Evolutionary conservation across 2,888 invertebrate genomes (phyloP).

Genomic region (Quadriops clusia): DNA sequence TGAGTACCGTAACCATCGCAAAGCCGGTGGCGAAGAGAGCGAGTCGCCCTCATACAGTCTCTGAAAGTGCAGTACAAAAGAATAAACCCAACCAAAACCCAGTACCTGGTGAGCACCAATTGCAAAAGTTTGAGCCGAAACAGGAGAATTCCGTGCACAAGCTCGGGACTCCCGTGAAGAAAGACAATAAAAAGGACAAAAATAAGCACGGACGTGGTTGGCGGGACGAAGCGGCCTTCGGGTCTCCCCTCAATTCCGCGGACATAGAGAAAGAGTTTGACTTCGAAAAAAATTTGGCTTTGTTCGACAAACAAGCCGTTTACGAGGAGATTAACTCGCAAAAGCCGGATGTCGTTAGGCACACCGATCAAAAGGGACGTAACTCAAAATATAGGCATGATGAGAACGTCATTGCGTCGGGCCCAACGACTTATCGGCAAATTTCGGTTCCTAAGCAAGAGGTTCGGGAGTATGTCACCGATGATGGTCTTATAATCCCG

Average conservation of each 20-base stretch:
- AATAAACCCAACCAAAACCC: too few relatives aligned
- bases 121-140: conserved; percentile 25
- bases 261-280: conserved; percentile 71
- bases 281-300: conserved; percentile 85
- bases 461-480: conserved; percentile 57
- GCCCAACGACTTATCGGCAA: conserved; percentile 52
- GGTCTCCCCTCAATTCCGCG: conserved; percentile 53
- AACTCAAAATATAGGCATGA: conserved; percentile 50
- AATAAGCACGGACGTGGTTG: conserved; percentile 38
- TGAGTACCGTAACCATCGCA: conserved; percentile 41
- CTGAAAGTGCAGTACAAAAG: conserved; percentile 25
- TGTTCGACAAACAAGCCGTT: conserved; percentile 78
- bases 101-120: conserved; percentile 31
- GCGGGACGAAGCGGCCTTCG: conserved; percentile 69
- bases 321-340: conserved; percentile 57
- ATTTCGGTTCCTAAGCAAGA: conserved; percentile 58
- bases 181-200: conserved; percentile 41
- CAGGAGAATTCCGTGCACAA: conserved; percentile 10
- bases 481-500: conserved; percentile 72
- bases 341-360: conserved; percentile 49
- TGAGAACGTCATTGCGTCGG: conserved; percentile 66
- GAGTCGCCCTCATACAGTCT: conserved; percentile 36
- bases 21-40: conserved; percentile 44
- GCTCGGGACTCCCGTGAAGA: conserved; percentile 37
- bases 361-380: conserved; percentile 34